Evolutionary conservation across 2,797 vertebrate species (phyloP), one percentile per base, ranked within the genome.

Genomic region (Enteromius thamalakanensis): DNA sequence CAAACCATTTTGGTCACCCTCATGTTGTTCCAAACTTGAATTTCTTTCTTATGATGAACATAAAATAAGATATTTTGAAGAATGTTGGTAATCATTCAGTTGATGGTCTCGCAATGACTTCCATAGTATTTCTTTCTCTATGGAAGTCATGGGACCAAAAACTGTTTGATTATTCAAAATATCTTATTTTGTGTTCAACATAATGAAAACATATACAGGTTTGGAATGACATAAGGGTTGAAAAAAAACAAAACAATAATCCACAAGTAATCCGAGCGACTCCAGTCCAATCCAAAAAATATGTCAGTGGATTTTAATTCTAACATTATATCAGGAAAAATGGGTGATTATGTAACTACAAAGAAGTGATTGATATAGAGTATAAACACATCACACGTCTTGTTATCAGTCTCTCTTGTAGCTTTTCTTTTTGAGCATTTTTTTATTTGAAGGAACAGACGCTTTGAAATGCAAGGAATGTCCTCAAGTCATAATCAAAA

Each of bases 391-490:
- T 9, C 23, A 60, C 1, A 69, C 7, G 3, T 60, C 53, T 60
- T 60, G 53, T 32, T 21, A 37, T 12, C 34, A 29, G 26, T 49
- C 69, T 64, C 42, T 23, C 23, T 60, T 19, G 29, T 51, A 29
- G 19, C 60, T 81, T 72, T 72, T 32, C 42, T 5, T 64, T 49
- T 34, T 19, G 0, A 72, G 34, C 12, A 1, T 3, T 26, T 45
- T 34, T 74, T 40, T 76, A 40, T 76, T 67, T 67, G 32, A 76
- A 68, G 34, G 12, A 68, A 49, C 79, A 55, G 60, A 51, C 3
- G 0, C 40, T n/a, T 64, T 71, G 60, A 70, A 78, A 62, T 29
- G 26, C 40, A 37, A 58, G 37, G 81, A 82, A 82, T 82, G 72
- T 76, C 60, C 1, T 67, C 15, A n/a, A 53, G 32, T 76, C 42